phyloP scores from a whole-genome alignment of 2,113 vertebrate species.

The Melospiza melodia region DNA sequence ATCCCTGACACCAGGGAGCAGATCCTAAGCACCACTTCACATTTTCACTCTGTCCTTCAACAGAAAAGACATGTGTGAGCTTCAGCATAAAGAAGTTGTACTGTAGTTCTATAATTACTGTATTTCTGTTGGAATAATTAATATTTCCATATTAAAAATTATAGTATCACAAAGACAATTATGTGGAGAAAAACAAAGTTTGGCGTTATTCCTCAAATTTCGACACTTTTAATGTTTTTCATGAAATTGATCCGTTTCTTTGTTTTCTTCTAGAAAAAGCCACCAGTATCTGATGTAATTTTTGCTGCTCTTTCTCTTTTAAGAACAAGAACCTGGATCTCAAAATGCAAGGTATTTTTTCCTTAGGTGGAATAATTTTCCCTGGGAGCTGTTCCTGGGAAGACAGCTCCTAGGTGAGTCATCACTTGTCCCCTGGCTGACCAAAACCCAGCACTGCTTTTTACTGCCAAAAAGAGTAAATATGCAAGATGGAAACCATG shows the following conservation, averaged over 20 bases:
- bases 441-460: not conserved
- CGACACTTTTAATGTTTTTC: not conserved
- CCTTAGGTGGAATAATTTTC: not conserved
- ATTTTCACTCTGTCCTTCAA: not conserved
- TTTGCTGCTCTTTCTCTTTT: not conserved
- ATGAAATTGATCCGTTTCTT: not conserved
- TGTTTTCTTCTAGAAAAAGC: not conserved
- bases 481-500: not conserved
- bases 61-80: not conserved
- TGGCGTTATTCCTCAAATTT: not conserved
- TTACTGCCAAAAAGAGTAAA: not conserved
- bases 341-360: not conserved
- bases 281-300: not conserved
- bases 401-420: not conserved
- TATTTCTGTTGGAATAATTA: not conserved
- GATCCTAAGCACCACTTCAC: not conserved
- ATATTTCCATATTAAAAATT: not conserved
- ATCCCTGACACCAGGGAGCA: not conserved
- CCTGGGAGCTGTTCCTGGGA: not conserved
- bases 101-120: not conserved
- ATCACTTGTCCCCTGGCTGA: not conserved
- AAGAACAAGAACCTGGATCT: not conserved
- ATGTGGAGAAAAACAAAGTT: not conserved
- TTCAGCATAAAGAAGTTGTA: not conserved
- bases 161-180: not conserved